Conservation (phyloP, 2,888 invertebrate genomes). For the Papilio protenor region DNA sequence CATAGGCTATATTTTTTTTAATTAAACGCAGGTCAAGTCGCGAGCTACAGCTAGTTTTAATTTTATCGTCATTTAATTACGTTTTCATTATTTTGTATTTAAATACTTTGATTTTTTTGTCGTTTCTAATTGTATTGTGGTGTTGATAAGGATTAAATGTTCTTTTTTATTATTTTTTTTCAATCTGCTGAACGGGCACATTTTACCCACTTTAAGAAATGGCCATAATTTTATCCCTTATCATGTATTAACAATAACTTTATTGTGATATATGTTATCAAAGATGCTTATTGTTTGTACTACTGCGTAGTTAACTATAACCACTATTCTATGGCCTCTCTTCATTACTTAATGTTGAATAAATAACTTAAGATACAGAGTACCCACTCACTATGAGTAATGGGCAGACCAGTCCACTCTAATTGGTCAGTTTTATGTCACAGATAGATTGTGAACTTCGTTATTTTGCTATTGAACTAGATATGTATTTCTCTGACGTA, state of each 20-base stretch:
- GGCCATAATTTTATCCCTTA: no score
- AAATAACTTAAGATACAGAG: conserved; percentile 10
- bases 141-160: no score
- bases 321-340: neutral
- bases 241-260: neutral
- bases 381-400: conserved; percentile 23
- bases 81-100: no score
- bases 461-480: neutral
- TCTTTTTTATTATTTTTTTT: no score
- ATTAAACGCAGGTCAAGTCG: no score
- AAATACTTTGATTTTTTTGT: no score
- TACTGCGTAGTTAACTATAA: neutral
- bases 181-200: no score
- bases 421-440: conserved; percentile 32
- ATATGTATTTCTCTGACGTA: neutral
- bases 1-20: no score
- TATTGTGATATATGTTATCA: neutral
- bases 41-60: no score
- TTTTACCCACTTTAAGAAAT: no score
- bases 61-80: no score
- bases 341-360: conserved; percentile 25
- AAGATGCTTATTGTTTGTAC: neutral
- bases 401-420: conserved; percentile 20
- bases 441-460: neutral
- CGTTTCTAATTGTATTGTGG: no score